Evolutionary conservation across 2,113 vertebrate species (phyloP).

Genomic region (Apteryx mantelli): DNA sequence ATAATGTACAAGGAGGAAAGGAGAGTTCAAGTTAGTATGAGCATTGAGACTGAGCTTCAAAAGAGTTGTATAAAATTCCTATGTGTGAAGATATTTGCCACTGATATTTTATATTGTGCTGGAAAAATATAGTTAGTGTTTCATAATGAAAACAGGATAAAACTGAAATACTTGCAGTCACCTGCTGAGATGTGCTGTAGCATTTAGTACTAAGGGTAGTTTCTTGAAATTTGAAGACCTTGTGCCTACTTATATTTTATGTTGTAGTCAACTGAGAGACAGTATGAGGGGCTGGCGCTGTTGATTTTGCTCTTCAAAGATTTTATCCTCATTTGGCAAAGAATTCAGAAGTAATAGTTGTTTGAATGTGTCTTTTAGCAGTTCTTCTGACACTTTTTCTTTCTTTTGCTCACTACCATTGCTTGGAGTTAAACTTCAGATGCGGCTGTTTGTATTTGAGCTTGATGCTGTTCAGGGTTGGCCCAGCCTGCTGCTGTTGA

Average conservation of each 20-base stretch:
- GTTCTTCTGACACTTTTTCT: background rate
- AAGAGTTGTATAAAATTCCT: background rate
- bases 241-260: background rate
- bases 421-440: background rate
- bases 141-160: background rate
- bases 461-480: background rate
- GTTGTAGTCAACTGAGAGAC: background rate
- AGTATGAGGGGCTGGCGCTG: background rate
- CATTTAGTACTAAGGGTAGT: background rate
- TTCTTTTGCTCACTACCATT: background rate
- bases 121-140: background rate
- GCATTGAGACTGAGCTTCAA: background rate
- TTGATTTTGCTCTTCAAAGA: background rate
- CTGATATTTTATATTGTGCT: background rate
- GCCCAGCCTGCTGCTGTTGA: background rate
- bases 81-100: background rate
- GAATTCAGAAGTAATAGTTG: background rate
- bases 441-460: background rate
- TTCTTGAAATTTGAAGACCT: background rate
- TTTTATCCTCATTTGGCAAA: background rate
- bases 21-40: background rate
- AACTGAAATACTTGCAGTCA: background rate
- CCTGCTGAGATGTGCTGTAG: background rate
- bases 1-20: background rate
- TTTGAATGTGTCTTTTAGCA: background rate